Evolutionary conservation across 35 echinoderm and acorn worm species (phyloP), one percentile per base, ranked within the genome.

Genomic region (Antedon bifida): DNA sequence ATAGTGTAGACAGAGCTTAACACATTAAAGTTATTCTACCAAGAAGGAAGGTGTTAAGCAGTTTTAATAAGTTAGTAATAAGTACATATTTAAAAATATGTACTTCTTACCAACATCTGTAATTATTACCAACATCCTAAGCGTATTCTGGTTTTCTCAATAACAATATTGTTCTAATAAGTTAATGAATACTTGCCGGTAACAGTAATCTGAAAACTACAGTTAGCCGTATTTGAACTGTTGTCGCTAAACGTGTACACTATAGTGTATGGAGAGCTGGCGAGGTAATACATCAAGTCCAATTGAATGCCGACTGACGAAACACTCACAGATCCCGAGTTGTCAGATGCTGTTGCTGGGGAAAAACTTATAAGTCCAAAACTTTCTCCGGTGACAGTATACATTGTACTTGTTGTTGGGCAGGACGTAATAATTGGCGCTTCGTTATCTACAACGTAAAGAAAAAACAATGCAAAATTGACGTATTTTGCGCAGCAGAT

Each of bases 261-360:
- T 17, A 80, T 35, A 4, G 21, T 0, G 8, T 34, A 9, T 10
- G 31, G n/a, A 39, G 33, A 34, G 34, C 16, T 39, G 10, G 9
- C 10, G 36, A 80, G 36, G 26, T 14, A 31, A 35, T 10, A 33
- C 8, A 11, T 26, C 3, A 34, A 26, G 2, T 16, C 33, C 3
- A 2, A 38, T 7, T 2, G 11, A 36, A 38, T 7, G 12, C 10
- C 17, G 3, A 7, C 3, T 10, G 5, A 38, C 21, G 76, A 26
- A 2, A 78, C 11, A 12, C 32, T 33, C 13, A 86, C 84, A 0
- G 82, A 23, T 5, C 84, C 84, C 5, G 75, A 78, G 38, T 86
- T 86, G 34, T 86, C 84, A 33, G 30, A 31, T 30, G 36, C 84
- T 33, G 76, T 55, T 31, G 84, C 76, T 78, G 36, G 35, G 7